A percentile compares a stretch with the other conserved stretches of the same genome.
Evolutionary conservation across 2,888 invertebrate genomes (phyloP).

Genomic region (Pristionchus mayeri): DNA sequence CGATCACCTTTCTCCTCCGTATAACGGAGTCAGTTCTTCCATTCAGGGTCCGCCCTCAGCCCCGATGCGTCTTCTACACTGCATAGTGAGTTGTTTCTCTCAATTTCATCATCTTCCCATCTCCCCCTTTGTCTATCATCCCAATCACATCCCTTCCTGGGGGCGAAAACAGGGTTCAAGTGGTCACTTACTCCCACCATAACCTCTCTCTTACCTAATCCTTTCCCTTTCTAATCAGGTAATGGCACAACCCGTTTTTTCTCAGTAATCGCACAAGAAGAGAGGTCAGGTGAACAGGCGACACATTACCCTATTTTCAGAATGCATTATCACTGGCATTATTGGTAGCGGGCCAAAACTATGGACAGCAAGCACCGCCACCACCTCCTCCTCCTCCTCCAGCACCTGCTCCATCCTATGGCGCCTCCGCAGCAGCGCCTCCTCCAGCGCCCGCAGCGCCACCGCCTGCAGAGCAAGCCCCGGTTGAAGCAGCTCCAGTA

Average conservation of each 20-base stretch:
- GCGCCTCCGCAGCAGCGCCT: not conserved
- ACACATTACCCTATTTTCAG: too few relatives aligned
- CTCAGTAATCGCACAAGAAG: not conserved
- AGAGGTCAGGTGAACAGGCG: not conserved
- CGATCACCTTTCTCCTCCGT: too few relatives aligned
- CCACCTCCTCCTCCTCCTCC: not conserved
- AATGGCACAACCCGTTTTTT: not conserved
- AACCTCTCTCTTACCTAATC: constrained; percentile 10
- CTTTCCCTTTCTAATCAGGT: not conserved
- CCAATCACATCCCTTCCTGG: not conserved
- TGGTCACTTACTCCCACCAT: too few relatives aligned
- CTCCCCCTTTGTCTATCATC: too few relatives aligned
- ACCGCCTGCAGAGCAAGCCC: not conserved
- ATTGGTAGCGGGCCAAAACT: not conserved
- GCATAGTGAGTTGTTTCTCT: not conserved
- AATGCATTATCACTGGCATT: not conserved
- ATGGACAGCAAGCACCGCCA: not conserved
- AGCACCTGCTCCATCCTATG: not conserved
- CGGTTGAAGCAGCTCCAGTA: not conserved
- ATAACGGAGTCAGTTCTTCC: too few relatives aligned
- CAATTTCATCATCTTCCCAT: not conserved
- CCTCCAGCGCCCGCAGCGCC: not conserved
- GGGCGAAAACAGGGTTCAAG: not conserved
- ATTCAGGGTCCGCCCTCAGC: not conserved
- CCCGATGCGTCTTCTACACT: not conserved